Evolutionary conservation across 2,888 invertebrate genomes (phyloP).

Genomic region (Stenoptilia bipunctidactyla): DNA sequence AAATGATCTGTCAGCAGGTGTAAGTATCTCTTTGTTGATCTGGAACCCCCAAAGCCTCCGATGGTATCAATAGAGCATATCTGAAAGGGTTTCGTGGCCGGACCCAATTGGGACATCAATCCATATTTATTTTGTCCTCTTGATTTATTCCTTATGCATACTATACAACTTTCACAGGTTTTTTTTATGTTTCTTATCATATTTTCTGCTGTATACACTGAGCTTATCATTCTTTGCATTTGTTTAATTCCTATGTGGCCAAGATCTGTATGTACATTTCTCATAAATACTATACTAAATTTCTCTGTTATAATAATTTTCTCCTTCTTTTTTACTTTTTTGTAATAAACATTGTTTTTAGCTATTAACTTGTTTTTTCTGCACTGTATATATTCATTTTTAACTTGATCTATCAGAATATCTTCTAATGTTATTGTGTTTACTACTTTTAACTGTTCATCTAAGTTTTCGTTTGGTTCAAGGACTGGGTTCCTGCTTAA

Average conservation of each 20-base stretch:
- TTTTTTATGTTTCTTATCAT: slow-evolving; percentile 13
- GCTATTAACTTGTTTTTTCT: slow-evolving; percentile 10
- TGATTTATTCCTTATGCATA: slow-evolving; percentile 8
- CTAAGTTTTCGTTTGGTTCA: slow-evolving; percentile 11
- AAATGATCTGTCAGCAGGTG: too few species aligned
- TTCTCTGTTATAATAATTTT: slow-evolving; percentile 14
- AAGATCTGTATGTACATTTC: slow-evolving; percentile 10
- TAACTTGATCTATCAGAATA: slow-evolving; percentile 11
- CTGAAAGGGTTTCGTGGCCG: slow-evolving; percentile 15
- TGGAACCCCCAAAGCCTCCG: slow-evolving; percentile 17
- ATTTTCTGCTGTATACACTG: slow-evolving; percentile 12
- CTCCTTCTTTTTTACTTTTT: slow-evolving; percentile 12
- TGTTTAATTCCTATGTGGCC: slow-evolving; percentile 16
- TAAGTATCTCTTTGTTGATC: slow-evolving; percentile 20
- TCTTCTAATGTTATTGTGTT: slow-evolving; percentile 14
- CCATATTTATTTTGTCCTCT: slow-evolving; percentile 15
- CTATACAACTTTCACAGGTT: slow-evolving; percentile 5
- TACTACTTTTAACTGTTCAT: slow-evolving; percentile 14
- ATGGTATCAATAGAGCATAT: slow-evolving; percentile 18
- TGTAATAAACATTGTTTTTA: slow-evolving; percentile 12
- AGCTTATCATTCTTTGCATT: slow-evolving; percentile 13
- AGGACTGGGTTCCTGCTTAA: slow-evolving; percentile 17
- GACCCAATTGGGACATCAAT: slow-evolving; percentile 18
- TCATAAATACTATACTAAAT: slow-evolving; percentile 12
- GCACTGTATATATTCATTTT: slow-evolving; percentile 12